A percentile compares a stretch with the other conserved stretches of the same genome.
phyloP scores from a whole-genome alignment of 2,797 vertebrate genomes.

The Ammospiza maritima region DNA sequence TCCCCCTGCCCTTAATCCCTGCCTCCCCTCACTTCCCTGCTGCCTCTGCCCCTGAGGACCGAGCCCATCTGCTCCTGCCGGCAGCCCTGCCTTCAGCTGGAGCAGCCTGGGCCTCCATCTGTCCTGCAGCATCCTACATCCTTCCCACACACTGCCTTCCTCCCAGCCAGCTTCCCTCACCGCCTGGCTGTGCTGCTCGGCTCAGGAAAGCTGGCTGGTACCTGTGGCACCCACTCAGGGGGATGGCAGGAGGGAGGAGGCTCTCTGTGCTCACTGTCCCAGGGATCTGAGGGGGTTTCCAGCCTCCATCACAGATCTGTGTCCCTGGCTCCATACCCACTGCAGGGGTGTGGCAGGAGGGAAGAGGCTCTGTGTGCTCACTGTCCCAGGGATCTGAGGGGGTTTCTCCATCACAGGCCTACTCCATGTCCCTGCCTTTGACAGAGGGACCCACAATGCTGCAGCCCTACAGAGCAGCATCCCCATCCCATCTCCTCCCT shows the following conservation, averaged over 20 bases:
- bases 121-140: neutral
- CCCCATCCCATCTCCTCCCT: neutral
- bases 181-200: accelerated
- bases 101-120: constrained; percentile 21
- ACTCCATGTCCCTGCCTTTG: accelerated
- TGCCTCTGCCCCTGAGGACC: neutral
- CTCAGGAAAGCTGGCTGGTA: neutral
- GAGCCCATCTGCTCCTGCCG: constrained; percentile 30
- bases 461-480: neutral
- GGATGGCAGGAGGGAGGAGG: neutral
- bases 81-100: neutral
- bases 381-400: neutral
- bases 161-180: neutral
- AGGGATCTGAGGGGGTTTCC: neutral
- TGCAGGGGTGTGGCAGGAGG: neutral
- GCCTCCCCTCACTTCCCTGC: neutral
- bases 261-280: neutral
- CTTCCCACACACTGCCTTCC: neutral
- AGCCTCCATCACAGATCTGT: neutral
- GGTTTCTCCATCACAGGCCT: neutral
- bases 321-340: neutral
- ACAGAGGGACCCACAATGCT: neutral
- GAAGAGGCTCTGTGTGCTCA: neutral
- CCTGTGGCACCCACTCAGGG: neutral
- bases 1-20: constrained; percentile 4